Conservation (phyloP, 2,888 invertebrate species). For the Athalia cordata region DNA sequence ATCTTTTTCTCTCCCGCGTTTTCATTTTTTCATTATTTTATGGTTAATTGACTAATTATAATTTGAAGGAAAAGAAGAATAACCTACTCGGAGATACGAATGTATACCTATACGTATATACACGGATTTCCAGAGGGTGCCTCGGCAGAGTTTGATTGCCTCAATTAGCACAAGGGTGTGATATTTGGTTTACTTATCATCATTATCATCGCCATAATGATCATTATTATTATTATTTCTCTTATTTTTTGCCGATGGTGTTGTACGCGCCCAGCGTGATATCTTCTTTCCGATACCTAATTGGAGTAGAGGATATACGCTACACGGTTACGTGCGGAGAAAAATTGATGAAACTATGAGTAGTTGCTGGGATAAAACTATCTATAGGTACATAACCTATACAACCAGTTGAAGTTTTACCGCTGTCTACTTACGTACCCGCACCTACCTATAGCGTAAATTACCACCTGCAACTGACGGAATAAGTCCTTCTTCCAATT, state of each 20-base stretch:
- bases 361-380: background rate
- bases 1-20: too few relatives aligned
- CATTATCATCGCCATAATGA: too few relatives aligned
- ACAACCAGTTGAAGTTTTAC: too few relatives aligned
- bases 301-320: background rate
- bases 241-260: slow-evolving; percentile 5
- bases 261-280: slow-evolving; percentile 13
- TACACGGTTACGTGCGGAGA: slow-evolving; percentile 1
- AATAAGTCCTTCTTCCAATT: slow-evolving; percentile 29
- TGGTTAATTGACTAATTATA: too few relatives aligned
- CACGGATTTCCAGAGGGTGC: background rate
- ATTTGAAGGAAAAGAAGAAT: too few relatives aligned
- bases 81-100: too few relatives aligned
- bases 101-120: background rate
- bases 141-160: slow-evolving; percentile 1
- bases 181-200: background rate
- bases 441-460: too few relatives aligned
- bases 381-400: background rate
- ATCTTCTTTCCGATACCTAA: background rate
- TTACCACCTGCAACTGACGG: background rate
- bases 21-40: too few relatives aligned
- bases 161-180: slow-evolving; percentile 9
- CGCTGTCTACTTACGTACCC: too few relatives aligned
- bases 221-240: too few relatives aligned
- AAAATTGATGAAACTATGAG: slow-evolving; percentile 21